Conservation (phyloP, 2,797 vertebrate species). For the Coregonus ussuriensis region DNA sequence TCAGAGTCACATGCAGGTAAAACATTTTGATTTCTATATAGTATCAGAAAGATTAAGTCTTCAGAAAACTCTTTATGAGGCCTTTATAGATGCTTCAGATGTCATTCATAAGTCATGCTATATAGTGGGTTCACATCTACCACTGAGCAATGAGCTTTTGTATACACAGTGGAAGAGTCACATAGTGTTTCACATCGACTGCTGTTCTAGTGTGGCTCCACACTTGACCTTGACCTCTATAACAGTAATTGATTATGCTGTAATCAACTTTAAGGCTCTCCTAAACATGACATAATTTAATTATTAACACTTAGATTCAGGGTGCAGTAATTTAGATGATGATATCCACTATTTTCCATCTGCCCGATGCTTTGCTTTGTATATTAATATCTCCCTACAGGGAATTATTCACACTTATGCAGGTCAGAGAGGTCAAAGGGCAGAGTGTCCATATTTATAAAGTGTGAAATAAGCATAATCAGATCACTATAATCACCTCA, state of each 20-base stretch:
- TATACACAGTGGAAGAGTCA: background rate
- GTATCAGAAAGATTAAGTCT: background rate
- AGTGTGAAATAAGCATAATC: background rate
- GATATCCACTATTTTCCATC: background rate
- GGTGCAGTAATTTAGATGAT: background rate
- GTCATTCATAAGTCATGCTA: background rate
- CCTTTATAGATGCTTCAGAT: background rate
- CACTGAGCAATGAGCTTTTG: background rate
- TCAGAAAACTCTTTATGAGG: background rate
- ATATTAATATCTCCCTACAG: background rate
- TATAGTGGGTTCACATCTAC: background rate
- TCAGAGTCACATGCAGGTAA: too few relatives aligned
- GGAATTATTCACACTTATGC: background rate
- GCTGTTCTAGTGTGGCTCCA: background rate
- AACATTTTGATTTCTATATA: too few relatives aligned
- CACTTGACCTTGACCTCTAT: slow-evolving; percentile 4
- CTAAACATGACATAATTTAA: background rate
- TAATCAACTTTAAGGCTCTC: background rate
- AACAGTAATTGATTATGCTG: background rate
- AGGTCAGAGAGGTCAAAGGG: background rate
- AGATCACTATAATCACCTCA: background rate
- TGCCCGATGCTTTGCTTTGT: background rate
- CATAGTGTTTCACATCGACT: background rate
- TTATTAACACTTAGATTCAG: background rate
- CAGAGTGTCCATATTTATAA: background rate